phyloP scores from a whole-genome alignment of 2,888 invertebrate genomes.

The Troides aeacus region DNA sequence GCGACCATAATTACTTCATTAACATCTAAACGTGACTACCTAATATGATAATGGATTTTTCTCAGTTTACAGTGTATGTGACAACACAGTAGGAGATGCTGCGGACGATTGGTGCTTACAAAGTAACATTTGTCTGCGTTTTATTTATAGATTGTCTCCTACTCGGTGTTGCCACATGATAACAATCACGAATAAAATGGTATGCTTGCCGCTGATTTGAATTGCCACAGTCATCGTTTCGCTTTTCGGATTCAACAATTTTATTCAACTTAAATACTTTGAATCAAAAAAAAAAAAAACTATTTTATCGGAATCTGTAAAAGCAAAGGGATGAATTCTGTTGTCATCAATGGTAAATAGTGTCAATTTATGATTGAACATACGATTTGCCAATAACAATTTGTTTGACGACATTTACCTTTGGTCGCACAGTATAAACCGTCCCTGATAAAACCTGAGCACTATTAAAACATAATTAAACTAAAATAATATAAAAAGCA shows the following conservation, averaged over 20 bases:
- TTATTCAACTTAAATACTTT: slow-evolving; percentile 33
- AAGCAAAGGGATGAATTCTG: slow-evolving; percentile 67
- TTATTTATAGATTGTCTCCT: slow-evolving; percentile 47
- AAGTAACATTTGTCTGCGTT: slow-evolving; percentile 30
- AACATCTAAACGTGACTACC: neutral
- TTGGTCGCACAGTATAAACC: slow-evolving; percentile 51
- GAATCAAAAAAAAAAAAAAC: slow-evolving; percentile 35
- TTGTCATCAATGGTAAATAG: slow-evolving; percentile 56
- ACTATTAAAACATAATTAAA: slow-evolving; percentile 53
- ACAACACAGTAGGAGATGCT: slow-evolving; percentile 77
- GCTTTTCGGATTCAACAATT: slow-evolving; percentile 52
- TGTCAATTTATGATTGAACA: slow-evolving; percentile 27
- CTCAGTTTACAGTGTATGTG: slow-evolving; percentile 58
- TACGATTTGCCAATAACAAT: neutral
- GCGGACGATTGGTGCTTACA: slow-evolving; percentile 66
- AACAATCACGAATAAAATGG: slow-evolving; percentile 60
- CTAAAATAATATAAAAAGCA: slow-evolving; percentile 34
- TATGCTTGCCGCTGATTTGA: slow-evolving; percentile 78
- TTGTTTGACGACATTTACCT: slow-evolving; percentile 44
- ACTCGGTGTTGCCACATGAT: slow-evolving; percentile 72
- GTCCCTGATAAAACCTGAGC: slow-evolving; percentile 76
- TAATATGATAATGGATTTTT: neutral
- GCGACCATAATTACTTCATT: neutral
- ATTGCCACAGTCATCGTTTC: slow-evolving; percentile 73
- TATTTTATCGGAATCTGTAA: slow-evolving; percentile 45